Percentiles rank a stretch among this genome's conserved stretches.
Evolutionary conservation across 2,888 invertebrate genomes (phyloP).

Genomic region (Elysia crispata): DNA sequence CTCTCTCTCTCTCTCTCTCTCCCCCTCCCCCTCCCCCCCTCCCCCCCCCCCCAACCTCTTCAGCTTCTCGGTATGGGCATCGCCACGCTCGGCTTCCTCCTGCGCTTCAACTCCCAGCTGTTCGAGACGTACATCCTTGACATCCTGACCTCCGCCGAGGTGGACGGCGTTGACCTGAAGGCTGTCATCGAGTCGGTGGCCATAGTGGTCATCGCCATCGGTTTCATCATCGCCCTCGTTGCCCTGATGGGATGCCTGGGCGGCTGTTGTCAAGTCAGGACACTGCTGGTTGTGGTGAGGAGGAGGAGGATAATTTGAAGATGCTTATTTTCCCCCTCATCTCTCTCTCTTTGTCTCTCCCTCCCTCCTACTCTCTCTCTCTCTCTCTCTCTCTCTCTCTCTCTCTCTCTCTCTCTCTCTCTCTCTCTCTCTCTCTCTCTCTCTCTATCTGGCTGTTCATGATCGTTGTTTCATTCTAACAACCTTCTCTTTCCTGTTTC

Average conservation of each 20-base stretch:
- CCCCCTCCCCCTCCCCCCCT: no score
- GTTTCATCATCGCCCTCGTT: conserved; percentile 17
- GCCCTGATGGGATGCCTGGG: conserved; percentile 34
- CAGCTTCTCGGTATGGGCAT: conserved; percentile 19
- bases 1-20: no score
- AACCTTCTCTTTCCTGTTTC: no score
- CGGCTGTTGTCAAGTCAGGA: conserved; percentile 34
- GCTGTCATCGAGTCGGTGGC: conserved; percentile 30
- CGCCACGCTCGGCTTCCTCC: neutral
- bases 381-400: no score
- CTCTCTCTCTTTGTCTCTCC: neutral
- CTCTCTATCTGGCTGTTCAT: neutral
- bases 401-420: no score
- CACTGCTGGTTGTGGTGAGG: conserved; percentile 35
- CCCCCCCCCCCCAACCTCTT: neutral
- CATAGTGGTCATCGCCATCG: conserved; percentile 35
- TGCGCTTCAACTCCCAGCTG: conserved; percentile 24
- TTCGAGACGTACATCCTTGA: conserved; percentile 33
- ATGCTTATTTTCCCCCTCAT: neutral
- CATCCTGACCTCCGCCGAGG: conserved; percentile 11
- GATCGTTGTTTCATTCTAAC: neutral
- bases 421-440: no score
- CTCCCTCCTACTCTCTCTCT: no score
- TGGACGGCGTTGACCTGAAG: conserved; percentile 35
- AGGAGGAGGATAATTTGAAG: neutral